A percentile compares a stretch with the other conserved stretches of the same genome.
phyloP scores from a whole-genome alignment of 2,113 vertebrate genomes.

The Butorides virescens region DNA sequence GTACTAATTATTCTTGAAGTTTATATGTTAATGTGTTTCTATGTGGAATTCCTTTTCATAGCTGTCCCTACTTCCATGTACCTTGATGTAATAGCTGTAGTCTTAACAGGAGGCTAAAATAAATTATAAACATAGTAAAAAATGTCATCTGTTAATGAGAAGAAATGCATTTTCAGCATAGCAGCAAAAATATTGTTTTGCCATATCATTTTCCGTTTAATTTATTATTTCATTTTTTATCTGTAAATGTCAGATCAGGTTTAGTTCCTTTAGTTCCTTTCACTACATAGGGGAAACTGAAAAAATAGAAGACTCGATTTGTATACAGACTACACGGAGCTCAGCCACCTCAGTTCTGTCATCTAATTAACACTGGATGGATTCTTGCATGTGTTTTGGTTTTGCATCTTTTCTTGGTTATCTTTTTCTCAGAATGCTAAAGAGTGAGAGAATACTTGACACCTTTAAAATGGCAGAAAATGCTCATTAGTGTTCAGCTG shows the following conservation, averaged over 20 bases:
- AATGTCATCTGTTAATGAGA: neutral
- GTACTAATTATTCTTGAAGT: neutral
- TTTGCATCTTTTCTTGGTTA: neutral
- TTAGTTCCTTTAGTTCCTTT: neutral
- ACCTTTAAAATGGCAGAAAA: neutral
- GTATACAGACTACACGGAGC: rapidly evolving
- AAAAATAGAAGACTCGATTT: neutral
- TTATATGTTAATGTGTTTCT: neutral
- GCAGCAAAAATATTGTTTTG: neutral
- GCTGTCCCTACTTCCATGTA: neutral
- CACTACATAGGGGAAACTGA: neutral
- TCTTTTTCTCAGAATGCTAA: neutral
- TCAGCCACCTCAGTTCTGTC: neutral
- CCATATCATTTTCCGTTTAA: neutral
- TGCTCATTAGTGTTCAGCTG: neutral
- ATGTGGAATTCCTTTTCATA: neutral
- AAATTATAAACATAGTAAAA: neutral
- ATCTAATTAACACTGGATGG: neutral
- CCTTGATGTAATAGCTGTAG: neutral
- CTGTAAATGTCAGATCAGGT: neutral
- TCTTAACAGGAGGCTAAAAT: neutral
- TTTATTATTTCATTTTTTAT: neutral
- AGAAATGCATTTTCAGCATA: neutral
- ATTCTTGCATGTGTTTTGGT: neutral
- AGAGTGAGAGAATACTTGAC: neutral